A percentile compares a stretch with the other conserved stretches of the same genome.
Evolutionary conservation across 2,797 vertebrate genomes (phyloP).

Genomic region (Neoniphon sammara): DNA sequence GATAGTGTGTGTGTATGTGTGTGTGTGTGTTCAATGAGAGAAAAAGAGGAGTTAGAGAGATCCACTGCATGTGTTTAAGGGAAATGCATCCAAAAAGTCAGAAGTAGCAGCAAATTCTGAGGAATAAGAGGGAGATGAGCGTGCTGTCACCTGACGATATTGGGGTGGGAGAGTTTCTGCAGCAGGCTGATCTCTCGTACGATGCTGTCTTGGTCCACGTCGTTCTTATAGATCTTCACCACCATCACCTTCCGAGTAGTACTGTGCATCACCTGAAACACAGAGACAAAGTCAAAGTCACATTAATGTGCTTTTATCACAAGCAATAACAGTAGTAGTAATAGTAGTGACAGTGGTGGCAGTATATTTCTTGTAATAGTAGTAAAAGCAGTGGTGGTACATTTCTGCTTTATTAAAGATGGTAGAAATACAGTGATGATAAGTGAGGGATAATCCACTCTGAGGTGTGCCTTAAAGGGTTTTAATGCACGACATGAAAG

Average conservation of each 20-base stretch:
- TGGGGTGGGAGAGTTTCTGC: slow-evolving; percentile 92
- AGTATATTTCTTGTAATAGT: neutral
- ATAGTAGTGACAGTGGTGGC: too few relatives aligned
- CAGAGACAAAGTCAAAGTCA: neutral
- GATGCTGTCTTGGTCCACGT: slow-evolving; percentile 91
- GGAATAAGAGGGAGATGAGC: neutral
- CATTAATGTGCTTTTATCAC: neutral
- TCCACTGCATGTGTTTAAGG: slow-evolving; percentile 16
- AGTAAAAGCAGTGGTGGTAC: too few relatives aligned
- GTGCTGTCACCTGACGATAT: slow-evolving; percentile 86
- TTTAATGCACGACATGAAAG: too few relatives aligned
- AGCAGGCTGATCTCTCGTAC: slow-evolving; percentile 90
- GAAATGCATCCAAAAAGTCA: slow-evolving; percentile 1
- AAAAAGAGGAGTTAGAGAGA: slow-evolving; percentile 6
- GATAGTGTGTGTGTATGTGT: neutral
- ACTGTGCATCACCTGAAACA: slow-evolving; percentile 84
- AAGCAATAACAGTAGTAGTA: too few relatives aligned
- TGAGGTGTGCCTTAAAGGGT: too few relatives aligned
- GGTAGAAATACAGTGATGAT: too few relatives aligned
- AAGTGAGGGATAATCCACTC: too few relatives aligned
- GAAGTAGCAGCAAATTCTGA: too few relatives aligned
- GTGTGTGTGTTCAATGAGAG: neutral
- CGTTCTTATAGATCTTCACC: slow-evolving; percentile 92
- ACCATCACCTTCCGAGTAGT: slow-evolving; percentile 87
- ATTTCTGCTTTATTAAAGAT: too few relatives aligned